These are phyloP conservation scores for Muraenolepis orangiensis DNA, from an alignment of 2,797 vertebrate species.

Conservation along the genomic window DNA sequence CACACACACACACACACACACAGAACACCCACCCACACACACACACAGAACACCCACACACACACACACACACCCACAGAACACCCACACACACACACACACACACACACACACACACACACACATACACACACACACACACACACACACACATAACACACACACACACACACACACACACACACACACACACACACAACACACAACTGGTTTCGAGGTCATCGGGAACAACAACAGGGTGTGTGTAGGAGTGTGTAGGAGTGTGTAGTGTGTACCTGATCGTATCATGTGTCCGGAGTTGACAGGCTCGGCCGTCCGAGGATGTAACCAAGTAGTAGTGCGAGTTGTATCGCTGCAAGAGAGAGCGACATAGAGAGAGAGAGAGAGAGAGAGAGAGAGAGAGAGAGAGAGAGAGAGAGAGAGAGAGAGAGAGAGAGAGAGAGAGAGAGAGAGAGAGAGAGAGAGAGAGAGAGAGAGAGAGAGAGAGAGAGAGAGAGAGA, in stretches of 20 bases:
- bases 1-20: constrained; percentile 34
- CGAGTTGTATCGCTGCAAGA: constrained; percentile 86
- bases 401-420: constrained; percentile 59
- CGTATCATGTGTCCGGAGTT: constrained; percentile 98
- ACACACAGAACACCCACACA: constrained; percentile 13
- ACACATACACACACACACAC: no score
- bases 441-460: constrained; percentile 67
- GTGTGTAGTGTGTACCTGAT: no score
- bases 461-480: constrained; percentile 63
- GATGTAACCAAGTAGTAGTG: constrained; percentile 92
- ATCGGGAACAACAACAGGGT: constrained; percentile 19
- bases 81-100: constrained; percentile 34
- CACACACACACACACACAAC: constrained; percentile 22
- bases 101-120: constrained; percentile 24
- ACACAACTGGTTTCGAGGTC: background rate
- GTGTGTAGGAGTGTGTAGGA: no score
- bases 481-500: constrained; percentile 73
- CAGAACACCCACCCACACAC: constrained; percentile 25
- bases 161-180: no score
- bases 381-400: constrained; percentile 74
- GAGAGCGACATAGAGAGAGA: no score
- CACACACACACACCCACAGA: constrained; percentile 19
- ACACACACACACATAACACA: constrained; percentile 19
- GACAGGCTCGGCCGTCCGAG: constrained; percentile 91
- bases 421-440: constrained; percentile 70